phyloP scores from a whole-genome alignment of 2,113 vertebrate species.

The Limnothrissa miodon region DNA sequence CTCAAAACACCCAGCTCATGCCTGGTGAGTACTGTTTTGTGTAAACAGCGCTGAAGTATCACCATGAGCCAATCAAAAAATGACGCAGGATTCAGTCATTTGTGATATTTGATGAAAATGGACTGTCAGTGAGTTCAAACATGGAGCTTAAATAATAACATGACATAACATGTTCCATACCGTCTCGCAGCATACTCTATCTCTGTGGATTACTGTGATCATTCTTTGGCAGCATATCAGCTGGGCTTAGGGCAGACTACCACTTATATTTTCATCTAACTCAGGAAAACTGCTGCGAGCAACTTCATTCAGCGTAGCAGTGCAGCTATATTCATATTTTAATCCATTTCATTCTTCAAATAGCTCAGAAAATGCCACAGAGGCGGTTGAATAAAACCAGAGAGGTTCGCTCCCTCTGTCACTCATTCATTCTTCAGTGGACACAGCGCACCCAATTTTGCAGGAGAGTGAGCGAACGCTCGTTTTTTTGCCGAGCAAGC shows the following conservation, averaged over 20 bases:
- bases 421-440: slow-evolving; percentile 22
- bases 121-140: not conserved
- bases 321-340: not conserved
- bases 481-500: slow-evolving; percentile 34
- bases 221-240: not conserved
- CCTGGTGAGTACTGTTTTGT: not conserved
- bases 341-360: not conserved
- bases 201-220: not conserved
- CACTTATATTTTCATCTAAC: not conserved
- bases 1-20: not conserved
- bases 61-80: not conserved
- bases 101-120: slow-evolving; percentile 3
- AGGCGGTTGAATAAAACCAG: slow-evolving; percentile 27
- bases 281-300: not conserved
- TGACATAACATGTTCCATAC: not conserved
- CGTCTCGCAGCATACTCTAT: not conserved
- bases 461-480: slow-evolving; percentile 29
- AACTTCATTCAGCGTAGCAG: too few species aligned
- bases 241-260: not conserved
- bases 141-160: not conserved
- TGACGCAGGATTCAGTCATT: not conserved
- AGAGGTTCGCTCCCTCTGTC: slow-evolving; percentile 20
- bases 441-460: slow-evolving; percentile 38
- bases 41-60: not conserved
- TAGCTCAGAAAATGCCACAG: not conserved